A percentile compares a stretch with the other conserved stretches of the same genome.
Evolutionary conservation across 2,113 vertebrate species (phyloP).

Genomic region (Peromyscus californicus): DNA sequence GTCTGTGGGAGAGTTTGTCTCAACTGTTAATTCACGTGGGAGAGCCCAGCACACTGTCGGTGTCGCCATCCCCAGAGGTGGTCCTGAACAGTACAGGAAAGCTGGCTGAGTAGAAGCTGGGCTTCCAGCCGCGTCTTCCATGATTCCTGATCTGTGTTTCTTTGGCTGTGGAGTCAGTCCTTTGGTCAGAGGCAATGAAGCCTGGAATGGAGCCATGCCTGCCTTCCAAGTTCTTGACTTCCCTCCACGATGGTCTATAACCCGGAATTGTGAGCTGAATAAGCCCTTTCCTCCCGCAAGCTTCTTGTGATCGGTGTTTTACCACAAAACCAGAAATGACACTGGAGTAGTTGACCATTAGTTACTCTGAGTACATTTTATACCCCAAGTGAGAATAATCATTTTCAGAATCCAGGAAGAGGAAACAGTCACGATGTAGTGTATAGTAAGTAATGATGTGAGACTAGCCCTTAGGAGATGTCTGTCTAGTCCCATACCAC

Average conservation of each 20-base stretch:
- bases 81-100: not conserved
- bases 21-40: not conserved
- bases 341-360: too few species aligned
- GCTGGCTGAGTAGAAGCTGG: not conserved
- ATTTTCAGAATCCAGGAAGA: not conserved
- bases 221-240: not conserved
- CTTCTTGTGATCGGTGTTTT: not conserved
- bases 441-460: not conserved
- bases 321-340: not conserved
- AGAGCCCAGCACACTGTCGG: not conserved
- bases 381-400: not conserved
- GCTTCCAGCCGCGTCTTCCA: not conserved
- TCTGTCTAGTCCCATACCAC: too few species aligned
- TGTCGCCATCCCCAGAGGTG: not conserved
- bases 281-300: not conserved
- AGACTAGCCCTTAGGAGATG: not conserved
- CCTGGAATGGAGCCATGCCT: not conserved
- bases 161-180: not conserved
- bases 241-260: too few species aligned
- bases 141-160: not conserved
- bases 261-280: not conserved
- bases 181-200: not conserved
- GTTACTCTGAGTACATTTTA: not conserved
- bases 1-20: not conserved
- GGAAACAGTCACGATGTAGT: not conserved